These are phyloP conservation scores for Oikopleura vanhoeffeni DNA, from an alignment of 23 tunicate species.

Conservation along the genomic window DNA sequence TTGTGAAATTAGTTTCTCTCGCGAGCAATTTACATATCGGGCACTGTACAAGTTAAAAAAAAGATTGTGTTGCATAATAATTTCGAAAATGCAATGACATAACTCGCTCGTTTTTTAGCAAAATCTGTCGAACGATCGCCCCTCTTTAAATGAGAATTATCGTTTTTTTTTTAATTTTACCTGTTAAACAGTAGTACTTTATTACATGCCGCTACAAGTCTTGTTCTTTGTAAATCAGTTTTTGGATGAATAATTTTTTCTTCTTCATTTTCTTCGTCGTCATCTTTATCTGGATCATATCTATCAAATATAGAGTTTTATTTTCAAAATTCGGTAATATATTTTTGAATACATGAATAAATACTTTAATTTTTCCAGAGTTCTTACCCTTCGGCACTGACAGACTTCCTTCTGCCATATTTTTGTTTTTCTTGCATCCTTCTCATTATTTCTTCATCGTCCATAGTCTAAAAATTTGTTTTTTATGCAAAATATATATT, in stretches of 20 bases:
- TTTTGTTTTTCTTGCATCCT: constrained; percentile 9
- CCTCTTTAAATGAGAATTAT: background rate
- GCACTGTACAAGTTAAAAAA: too few species aligned
- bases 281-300: constrained; percentile 33
- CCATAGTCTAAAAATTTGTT: constrained; percentile 9
- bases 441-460: background rate
- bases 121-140: too few species aligned
- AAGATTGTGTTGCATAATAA: too few species aligned
- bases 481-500: too few species aligned
- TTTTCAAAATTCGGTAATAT: too few species aligned
- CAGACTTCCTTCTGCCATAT: constrained; percentile 18
- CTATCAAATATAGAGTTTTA: too few species aligned
- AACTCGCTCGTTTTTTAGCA: too few species aligned
- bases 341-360: too few species aligned
- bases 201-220: constrained; percentile 33
- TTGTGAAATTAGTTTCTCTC: too few species aligned
- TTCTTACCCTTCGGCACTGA: constrained; percentile 61
- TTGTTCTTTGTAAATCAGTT: constrained; percentile 55
- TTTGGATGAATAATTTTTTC: constrained; percentile 63
- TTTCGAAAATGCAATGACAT: too few species aligned
- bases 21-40: too few species aligned
- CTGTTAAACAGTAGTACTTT: constrained; percentile 52
- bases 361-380: too few species aligned
- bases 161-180: constrained; percentile 20
- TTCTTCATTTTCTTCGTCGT: constrained; percentile 50